phyloP scores from a whole-genome alignment of 2,888 invertebrate species.

The Stenolophus ochropezus region DNA sequence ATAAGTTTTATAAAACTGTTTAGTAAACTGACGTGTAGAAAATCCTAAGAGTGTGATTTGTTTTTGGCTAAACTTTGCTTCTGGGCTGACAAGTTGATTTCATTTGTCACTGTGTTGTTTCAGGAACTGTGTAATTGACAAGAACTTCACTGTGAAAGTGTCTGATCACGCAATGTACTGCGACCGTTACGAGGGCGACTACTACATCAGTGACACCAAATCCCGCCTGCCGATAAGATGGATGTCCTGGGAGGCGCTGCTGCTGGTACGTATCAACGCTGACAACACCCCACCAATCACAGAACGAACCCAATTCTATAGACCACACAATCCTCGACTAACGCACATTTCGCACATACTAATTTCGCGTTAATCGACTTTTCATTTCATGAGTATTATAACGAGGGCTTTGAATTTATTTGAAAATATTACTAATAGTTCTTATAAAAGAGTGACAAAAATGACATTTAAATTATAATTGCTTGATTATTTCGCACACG shows the following conservation, averaged over 20 bases:
- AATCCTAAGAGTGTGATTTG: neutral
- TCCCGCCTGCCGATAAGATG: constrained; percentile 90
- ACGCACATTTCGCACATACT: no score
- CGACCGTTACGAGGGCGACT: constrained; percentile 85
- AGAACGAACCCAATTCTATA: neutral
- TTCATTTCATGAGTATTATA: no score
- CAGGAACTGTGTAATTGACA: constrained; percentile 91
- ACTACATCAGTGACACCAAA: constrained; percentile 89
- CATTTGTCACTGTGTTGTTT: constrained; percentile 64
- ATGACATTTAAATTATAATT: no score
- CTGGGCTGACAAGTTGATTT: constrained; percentile 13
- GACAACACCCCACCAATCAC: neutral
- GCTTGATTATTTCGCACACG: no score
- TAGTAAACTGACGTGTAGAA: neutral
- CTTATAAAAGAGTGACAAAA: no score
- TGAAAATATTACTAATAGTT: no score
- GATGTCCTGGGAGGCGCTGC: constrained; percentile 95
- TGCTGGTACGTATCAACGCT: constrained; percentile 78
- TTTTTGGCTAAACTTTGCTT: neutral
- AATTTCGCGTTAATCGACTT: no score
- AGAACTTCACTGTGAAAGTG: constrained; percentile 85
- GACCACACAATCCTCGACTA: no score
- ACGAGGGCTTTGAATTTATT: no score
- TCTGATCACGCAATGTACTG: constrained; percentile 92
- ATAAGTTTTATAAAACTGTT: neutral